These are phyloP conservation scores for Andrena hattorfiana DNA, from an alignment of 2,888 invertebrate genomes.

Conservation along the genomic window DNA sequence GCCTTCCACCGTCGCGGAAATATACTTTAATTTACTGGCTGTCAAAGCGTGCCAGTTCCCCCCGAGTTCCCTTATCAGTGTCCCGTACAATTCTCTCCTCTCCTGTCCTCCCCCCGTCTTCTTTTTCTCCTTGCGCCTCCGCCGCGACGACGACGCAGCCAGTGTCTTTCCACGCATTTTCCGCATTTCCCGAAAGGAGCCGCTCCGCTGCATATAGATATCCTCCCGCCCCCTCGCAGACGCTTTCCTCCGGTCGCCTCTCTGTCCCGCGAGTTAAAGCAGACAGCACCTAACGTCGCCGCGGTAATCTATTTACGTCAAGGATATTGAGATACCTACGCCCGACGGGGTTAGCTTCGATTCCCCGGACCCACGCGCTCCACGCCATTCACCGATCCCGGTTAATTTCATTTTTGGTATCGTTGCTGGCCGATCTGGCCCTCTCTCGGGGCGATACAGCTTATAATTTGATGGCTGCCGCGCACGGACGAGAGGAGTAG, in stretches of 20 bases:
- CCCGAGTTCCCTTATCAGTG: slow-evolving; percentile 67
- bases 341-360: slow-evolving; percentile 66
- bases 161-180: slow-evolving; percentile 62
- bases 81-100: slow-evolving; percentile 56
- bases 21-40: slow-evolving; percentile 74
- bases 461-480: slow-evolving; percentile 55
- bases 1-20: slow-evolving; percentile 70
- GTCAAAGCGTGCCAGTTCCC: slow-evolving; percentile 73
- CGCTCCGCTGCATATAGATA: slow-evolving; percentile 54
- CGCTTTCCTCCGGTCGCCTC: slow-evolving; percentile 34
- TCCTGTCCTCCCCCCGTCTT: background rate
- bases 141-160: slow-evolving; percentile 34
- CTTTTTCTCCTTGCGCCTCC: background rate
- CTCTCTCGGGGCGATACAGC: slow-evolving; percentile 42
- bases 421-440: slow-evolving; percentile 47
- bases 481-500: background rate
- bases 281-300: slow-evolving; percentile 58
- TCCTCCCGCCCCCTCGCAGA: background rate
- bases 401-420: slow-evolving; percentile 64
- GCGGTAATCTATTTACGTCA: slow-evolving; percentile 71
- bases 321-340: slow-evolving; percentile 69
- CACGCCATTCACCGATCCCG: slow-evolving; percentile 9
- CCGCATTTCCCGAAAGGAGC: slow-evolving; percentile 59
- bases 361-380: slow-evolving; percentile 21
- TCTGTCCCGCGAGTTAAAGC: slow-evolving; percentile 58